Base-by-base conservation (phyloP, 2,797 vertebrate species). In the Myotis planiceps region DNA sequence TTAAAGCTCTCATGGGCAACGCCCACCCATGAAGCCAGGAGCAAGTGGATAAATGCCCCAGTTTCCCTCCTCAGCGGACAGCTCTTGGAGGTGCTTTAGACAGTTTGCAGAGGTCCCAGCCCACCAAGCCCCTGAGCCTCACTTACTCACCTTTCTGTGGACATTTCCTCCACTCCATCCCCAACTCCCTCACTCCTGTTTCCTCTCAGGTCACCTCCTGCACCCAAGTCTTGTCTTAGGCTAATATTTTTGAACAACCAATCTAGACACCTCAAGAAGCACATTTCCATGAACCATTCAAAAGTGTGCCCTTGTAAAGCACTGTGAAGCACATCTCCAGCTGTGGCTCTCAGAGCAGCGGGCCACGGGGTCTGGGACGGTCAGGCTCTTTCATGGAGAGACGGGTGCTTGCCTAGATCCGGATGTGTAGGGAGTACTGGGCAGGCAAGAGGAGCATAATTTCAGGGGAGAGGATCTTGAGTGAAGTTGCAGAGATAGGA, bases 301-400 rank as follows among this genome's bases (percentile, higher is more conserved):
- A 29, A 85, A 78, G 18, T 32, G 1, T 27, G 2, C 16, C 74
- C 42, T 76, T 0, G 0, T 25, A n/a, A 66, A 21, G 8, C 37
- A 37, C 5, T 0, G 0, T 25, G n/a, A 51, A 21, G 8, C 37
- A 51, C 5, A 49, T 14, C 5, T 55, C 47, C 1, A 1, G 32
- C 18, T 58, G 18, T 0, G 3, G 23, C 27, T 29, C 18, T 79
- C n/a, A 15, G 16, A 27, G 18, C n/a, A 32, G 19, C 3, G 4
- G 16, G 16, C 19, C 34, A 1, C 18, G 6, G 34, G 10, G 32
- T 25, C 75, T 66, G 39, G 23, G 34, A 53, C 10, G 10, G 12
- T 53, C 1, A 5, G 66, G 14, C 9, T 29, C 1, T 1, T 9
- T 55, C 53, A 21, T 7, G 6, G 49, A 79, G 21, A 34, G 2